Evolutionary conservation across 2,113 vertebrate species (phyloP).

Genomic region (Eurypyga helias): DNA sequence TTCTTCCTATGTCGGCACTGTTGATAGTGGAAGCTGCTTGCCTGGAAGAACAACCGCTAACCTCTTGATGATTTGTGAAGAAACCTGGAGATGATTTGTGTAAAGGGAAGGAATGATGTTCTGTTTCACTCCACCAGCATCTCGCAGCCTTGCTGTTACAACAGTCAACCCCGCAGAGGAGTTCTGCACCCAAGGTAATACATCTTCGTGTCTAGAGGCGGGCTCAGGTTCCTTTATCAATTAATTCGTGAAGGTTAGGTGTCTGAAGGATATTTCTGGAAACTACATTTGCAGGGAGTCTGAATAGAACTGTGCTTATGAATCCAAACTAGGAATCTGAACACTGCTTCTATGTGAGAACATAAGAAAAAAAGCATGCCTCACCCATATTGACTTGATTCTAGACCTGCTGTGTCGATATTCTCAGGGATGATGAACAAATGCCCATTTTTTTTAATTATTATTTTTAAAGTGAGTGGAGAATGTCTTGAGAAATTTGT

Average conservation of each 20-base stretch:
- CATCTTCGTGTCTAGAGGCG: not conserved
- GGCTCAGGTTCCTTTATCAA: not conserved
- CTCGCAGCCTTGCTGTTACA: not conserved
- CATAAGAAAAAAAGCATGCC: not conserved
- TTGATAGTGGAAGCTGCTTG: not conserved
- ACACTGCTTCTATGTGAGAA: not conserved
- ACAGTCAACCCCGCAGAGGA: not conserved
- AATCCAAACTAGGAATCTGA: not conserved
- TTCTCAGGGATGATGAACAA: not conserved
- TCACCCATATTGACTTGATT: not conserved
- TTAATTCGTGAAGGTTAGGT: not conserved
- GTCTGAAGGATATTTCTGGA: not conserved
- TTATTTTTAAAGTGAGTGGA: not conserved
- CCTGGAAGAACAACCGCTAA: not conserved
- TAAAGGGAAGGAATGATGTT: not conserved
- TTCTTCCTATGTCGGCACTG: not conserved
- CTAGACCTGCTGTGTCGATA: not conserved
- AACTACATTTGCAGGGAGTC: not conserved
- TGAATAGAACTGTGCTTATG: not conserved
- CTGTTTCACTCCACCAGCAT: not conserved
- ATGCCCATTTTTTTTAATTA: rapidly evolving
- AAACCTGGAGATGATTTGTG: not conserved
- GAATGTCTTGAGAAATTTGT: not conserved
- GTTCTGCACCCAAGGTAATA: not conserved
- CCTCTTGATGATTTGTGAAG: not conserved